Percentiles rank a stretch among this genome's conserved stretches.
Conservation (phyloP, 1,140 invertebrate species). For the Cryptotermes secundus region DNA sequence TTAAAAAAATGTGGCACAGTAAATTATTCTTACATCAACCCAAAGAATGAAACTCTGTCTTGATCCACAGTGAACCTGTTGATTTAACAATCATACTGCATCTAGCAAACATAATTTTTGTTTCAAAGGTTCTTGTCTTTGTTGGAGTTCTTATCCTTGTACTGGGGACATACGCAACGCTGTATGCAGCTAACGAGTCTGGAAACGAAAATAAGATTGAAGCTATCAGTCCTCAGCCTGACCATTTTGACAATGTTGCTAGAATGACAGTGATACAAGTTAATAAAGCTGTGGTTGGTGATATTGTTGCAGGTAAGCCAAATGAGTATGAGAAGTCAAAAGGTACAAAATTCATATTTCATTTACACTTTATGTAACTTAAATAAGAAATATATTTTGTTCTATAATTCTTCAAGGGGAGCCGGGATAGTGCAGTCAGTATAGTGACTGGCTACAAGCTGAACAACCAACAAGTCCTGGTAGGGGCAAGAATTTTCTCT, state of each 20-base stretch:
- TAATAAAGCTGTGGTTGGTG: background rate
- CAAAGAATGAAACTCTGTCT: no score
- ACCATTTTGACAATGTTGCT: background rate
- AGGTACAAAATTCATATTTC: background rate
- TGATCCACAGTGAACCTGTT: no score
- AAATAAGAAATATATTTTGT: no score
- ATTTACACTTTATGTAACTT: no score
- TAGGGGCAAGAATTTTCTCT: no score
- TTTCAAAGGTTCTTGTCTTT: constrained; percentile 66
- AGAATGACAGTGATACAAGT: background rate
- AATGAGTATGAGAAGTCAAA: background rate
- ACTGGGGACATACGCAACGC: constrained; percentile 82
- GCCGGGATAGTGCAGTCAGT: no score
- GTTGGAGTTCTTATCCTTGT: constrained; percentile 79
- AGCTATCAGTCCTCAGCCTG: background rate
- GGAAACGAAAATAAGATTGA: constrained; percentile 32
- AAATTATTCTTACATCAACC: no score
- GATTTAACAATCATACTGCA: no score
- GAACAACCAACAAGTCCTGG: no score
- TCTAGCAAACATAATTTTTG: constrained; percentile 31
- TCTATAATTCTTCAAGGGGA: no score
- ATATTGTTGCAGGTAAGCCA: background rate
- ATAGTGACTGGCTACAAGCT: no score
- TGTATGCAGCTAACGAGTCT: constrained; percentile 69
- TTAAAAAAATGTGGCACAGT: no score